phyloP scores from a whole-genome alignment of 2,797 vertebrate genomes.

The Hippopotamyrus pictus region DNA sequence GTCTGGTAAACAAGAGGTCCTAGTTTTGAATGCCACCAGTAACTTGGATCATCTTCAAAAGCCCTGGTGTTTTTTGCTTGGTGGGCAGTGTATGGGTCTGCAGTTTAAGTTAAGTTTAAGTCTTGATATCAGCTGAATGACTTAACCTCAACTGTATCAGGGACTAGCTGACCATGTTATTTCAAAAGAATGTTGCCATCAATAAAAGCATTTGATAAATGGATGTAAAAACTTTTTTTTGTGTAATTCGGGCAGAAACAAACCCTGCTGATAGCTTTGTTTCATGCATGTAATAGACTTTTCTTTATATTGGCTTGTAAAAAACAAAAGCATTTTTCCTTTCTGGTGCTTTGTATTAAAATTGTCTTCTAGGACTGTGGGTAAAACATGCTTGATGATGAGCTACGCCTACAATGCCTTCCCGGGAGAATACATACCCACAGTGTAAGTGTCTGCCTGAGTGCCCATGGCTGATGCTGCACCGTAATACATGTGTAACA shows the following conservation, averaged over 20 bases:
- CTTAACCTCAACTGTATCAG: not conserved
- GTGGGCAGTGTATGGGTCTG: not conserved
- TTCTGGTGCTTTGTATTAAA: not conserved
- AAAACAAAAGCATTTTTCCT: not conserved
- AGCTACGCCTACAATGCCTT: slow-evolving; percentile 98
- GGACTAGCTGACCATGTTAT: not conserved
- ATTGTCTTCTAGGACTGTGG: slow-evolving; percentile 74
- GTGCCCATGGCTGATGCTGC: not conserved
- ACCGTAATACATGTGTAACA: not conserved
- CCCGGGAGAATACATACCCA: slow-evolving; percentile 96
- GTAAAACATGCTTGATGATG: slow-evolving; percentile 98
- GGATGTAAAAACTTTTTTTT: not conserved
- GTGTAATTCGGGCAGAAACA: not conserved
- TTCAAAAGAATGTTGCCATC: not conserved
- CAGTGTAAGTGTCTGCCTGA: slow-evolving; percentile 77
- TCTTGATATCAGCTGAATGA: not conserved
- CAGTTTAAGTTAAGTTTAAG: not conserved
- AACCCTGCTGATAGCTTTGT: not conserved
- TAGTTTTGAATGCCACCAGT: not conserved
- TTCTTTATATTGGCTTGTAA: not conserved
- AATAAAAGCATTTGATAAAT: not conserved
- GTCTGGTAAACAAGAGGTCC: not conserved
- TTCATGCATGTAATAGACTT: not conserved
- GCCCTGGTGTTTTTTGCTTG: not conserved
- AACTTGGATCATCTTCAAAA: not conserved